Percentiles rank a stretch among this genome's conserved stretches.
phyloP scores from a whole-genome alignment of 2,113 vertebrate genomes.

The Lasiurus borealis region DNA sequence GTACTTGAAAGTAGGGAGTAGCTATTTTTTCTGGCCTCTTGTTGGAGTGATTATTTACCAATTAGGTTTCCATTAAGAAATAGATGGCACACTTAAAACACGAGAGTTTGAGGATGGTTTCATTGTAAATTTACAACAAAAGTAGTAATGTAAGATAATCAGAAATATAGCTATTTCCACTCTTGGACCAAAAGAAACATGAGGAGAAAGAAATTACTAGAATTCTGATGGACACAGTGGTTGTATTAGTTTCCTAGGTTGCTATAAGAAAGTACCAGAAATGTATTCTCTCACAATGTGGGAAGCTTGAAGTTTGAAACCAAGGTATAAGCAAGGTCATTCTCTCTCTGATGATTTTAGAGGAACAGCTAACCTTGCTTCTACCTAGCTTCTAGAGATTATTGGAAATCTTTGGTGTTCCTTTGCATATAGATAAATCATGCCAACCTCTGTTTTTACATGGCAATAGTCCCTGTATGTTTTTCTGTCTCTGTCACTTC shows the following conservation, averaged over 20 bases:
- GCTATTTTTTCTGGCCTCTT: neutral
- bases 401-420: neutral
- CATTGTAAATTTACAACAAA: neutral
- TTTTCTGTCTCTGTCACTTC: neutral
- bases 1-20: neutral
- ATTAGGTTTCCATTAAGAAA: constrained; percentile 12
- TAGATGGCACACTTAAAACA: neutral
- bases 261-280: neutral
- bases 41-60: neutral
- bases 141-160: neutral
- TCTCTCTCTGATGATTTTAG: neutral
- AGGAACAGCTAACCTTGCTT: neutral
- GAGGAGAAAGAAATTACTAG: neutral
- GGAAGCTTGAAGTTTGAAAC: neutral
- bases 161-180: neutral
- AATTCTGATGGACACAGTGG: neutral
- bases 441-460: neutral
- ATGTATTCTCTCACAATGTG: neutral
- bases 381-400: neutral
- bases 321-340: neutral
- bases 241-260: neutral
- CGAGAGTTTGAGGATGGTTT: neutral
- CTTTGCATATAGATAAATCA: neutral
- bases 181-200: neutral
- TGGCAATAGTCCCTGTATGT: neutral